Conservation (phyloP, 2,797 vertebrate genomes). For the Heliangelus exortis region DNA sequence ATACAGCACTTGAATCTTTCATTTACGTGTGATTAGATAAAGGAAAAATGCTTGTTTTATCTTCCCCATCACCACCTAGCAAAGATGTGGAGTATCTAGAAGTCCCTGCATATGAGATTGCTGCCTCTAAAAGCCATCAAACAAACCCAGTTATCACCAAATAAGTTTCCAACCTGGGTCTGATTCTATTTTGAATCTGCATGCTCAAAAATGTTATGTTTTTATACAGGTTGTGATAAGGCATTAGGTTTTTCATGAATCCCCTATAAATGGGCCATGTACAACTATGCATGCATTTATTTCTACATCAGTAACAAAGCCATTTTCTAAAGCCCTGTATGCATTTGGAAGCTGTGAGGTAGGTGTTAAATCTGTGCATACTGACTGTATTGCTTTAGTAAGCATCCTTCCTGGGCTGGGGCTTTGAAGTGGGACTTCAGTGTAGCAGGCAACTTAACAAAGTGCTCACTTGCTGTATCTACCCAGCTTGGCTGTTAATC, state of each 20-base stretch:
- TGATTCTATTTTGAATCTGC: slow-evolving; percentile 29
- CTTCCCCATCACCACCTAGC: slow-evolving; percentile 37
- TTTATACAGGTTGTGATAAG: slow-evolving; percentile 56
- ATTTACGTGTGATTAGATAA: slow-evolving; percentile 74
- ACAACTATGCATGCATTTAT: neutral
- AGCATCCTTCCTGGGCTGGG: neutral
- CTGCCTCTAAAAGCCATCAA: slow-evolving; percentile 57
- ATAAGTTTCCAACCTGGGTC: slow-evolving; percentile 59
- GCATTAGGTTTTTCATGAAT: neutral
- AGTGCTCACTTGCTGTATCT: neutral
- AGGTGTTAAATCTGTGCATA: neutral
- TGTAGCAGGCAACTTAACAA: neutral
- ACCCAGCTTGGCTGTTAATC: neutral
- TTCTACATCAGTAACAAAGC: neutral
- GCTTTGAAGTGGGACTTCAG: neutral
- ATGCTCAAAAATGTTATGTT: slow-evolving; percentile 56
- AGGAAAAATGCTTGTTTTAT: slow-evolving; percentile 68
- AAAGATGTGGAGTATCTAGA: slow-evolving; percentile 51
- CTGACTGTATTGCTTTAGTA: neutral
- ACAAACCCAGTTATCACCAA: slow-evolving; percentile 24
- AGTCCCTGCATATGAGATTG: slow-evolving; percentile 52
- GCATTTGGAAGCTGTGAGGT: neutral
- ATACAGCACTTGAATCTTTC: slow-evolving; percentile 31
- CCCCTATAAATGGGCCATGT: neutral
- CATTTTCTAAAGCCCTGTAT: neutral